phyloP scores from a whole-genome alignment of 2,888 invertebrate genomes.

The Merodon equestris region DNA sequence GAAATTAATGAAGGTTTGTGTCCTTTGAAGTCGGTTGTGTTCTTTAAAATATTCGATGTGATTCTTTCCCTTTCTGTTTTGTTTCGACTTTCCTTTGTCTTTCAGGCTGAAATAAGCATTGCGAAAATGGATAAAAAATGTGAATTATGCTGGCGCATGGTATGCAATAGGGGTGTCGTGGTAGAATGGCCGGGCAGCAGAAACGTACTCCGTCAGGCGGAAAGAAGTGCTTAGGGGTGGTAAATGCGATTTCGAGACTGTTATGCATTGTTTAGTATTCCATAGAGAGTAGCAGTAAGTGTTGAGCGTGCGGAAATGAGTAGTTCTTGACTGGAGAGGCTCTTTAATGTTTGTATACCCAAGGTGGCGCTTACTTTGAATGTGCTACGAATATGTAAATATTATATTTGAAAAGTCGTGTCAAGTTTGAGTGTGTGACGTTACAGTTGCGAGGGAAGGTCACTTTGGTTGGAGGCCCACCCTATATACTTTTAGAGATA shows the following conservation, averaged over 20 bases:
- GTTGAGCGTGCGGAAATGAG: too few relatives aligned
- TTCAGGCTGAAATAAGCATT: constrained; percentile 1
- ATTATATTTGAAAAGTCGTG: background rate
- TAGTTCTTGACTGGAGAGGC: too few relatives aligned
- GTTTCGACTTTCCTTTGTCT: background rate
- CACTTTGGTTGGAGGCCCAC: too few relatives aligned
- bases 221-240: background rate
- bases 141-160: too few relatives aligned
- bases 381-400: too few relatives aligned
- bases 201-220: background rate
- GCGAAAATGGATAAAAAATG: background rate
- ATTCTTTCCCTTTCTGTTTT: background rate
- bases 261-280: background rate
- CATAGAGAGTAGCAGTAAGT: background rate
- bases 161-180: background rate
- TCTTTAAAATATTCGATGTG: constrained; percentile 10
- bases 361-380: too few relatives aligned
- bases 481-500: background rate
- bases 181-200: background rate
- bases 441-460: too few relatives aligned
- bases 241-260: constrained; percentile 8
- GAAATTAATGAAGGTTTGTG: constrained; percentile 26
- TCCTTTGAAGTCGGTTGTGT: constrained; percentile 31
- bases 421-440: background rate
- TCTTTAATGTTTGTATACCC: too few relatives aligned